Percentiles rank a stretch among this genome's conserved stretches.
phyloP scores from a whole-genome alignment of 2,113 vertebrate species.

The Anas platyrhynchos region DNA sequence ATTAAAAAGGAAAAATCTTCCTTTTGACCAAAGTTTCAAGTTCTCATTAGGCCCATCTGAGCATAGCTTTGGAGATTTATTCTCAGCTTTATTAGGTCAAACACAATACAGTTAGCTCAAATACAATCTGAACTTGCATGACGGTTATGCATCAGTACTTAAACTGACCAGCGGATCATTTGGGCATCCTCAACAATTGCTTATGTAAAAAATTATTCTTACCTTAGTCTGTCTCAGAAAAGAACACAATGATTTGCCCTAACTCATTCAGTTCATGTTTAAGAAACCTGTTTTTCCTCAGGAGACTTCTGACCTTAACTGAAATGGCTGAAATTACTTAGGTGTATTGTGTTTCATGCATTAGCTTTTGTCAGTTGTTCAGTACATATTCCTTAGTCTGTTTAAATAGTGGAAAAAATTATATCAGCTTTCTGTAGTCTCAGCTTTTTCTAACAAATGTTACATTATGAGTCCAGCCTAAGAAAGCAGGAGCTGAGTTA shows the following conservation, averaged over 20 bases:
- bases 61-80: neutral
- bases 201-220: neutral
- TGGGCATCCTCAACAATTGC: neutral
- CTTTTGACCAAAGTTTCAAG: neutral
- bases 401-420: neutral
- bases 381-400: neutral
- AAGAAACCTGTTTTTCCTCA: neutral
- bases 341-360: neutral
- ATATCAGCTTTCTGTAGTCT: neutral
- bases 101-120: neutral
- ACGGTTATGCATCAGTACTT: neutral
- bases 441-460: neutral
- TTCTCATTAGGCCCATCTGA: neutral
- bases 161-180: neutral
- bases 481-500: neutral
- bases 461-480: neutral
- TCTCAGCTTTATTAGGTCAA: accelerated
- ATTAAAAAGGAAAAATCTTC: neutral
- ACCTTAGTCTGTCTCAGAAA: neutral
- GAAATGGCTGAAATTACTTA: slow-evolving; percentile 6
- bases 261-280: neutral
- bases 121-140: neutral
- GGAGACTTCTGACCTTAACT: slow-evolving; percentile 13
- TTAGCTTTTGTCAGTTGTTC: neutral
- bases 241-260: neutral